Percentiles rank a stretch among this genome's conserved stretches.
These are phyloP conservation scores for Xiphias gladius DNA, from an alignment of 2,113 vertebrate species.

Conservation along the genomic window DNA sequence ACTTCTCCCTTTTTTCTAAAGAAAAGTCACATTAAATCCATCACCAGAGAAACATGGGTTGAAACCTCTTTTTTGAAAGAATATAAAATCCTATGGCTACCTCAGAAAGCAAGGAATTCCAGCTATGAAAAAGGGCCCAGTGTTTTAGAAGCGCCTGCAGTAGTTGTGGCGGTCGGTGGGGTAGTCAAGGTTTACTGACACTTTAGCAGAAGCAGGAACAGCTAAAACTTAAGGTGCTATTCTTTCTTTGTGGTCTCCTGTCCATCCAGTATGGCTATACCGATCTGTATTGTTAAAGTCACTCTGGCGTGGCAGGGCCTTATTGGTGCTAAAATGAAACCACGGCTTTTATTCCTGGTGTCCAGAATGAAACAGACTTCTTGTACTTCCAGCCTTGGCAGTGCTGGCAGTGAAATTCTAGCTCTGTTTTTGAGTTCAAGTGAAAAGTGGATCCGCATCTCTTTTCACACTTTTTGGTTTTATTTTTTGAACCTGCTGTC, in stretches of 20 bases:
- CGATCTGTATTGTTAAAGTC: slow-evolving; percentile 69
- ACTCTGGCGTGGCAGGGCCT: slow-evolving; percentile 68
- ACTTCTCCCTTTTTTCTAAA: slow-evolving; percentile 47
- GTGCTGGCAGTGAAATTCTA: slow-evolving; percentile 37
- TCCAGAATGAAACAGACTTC: slow-evolving; percentile 57
- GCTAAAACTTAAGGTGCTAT: slow-evolving; percentile 82
- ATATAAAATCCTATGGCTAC: slow-evolving; percentile 81
- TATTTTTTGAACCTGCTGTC: slow-evolving; percentile 17
- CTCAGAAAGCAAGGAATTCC: slow-evolving; percentile 79
- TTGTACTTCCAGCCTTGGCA: slow-evolving; percentile 46
- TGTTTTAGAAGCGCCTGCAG: slow-evolving; percentile 72
- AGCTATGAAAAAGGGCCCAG: slow-evolving; percentile 60
- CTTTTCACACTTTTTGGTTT: slow-evolving; percentile 15
- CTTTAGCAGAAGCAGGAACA: slow-evolving; percentile 73
- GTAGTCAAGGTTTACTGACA: slow-evolving; percentile 48
- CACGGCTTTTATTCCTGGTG: slow-evolving; percentile 61
- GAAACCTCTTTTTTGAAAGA: slow-evolving; percentile 78
- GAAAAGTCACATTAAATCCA: slow-evolving; percentile 78
- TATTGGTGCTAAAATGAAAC: slow-evolving; percentile 89
- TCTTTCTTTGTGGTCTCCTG: slow-evolving; percentile 78
- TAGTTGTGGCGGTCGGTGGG: slow-evolving; percentile 42
- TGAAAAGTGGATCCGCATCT: slow-evolving; percentile 31
- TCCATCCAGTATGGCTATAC: slow-evolving; percentile 54
- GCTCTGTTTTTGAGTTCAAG: slow-evolving; percentile 24
- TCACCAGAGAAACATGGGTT: slow-evolving; percentile 84